phyloP scores from a whole-genome alignment of 2,797 vertebrate species.

The Poecilia velifera region DNA sequence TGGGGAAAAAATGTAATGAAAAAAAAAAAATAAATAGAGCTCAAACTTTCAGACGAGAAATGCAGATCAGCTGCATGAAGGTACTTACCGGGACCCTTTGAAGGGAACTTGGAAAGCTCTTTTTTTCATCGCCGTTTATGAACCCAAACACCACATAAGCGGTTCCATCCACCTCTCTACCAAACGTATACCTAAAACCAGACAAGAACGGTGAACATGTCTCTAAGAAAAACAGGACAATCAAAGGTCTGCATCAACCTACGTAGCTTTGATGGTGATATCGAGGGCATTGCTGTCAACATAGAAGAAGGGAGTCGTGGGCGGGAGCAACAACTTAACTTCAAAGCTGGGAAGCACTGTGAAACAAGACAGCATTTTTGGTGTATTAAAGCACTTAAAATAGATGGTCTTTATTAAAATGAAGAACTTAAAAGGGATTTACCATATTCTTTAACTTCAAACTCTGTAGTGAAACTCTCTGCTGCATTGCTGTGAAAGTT shows the following conservation, averaged over 20 bases:
- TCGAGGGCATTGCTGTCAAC: constrained; percentile 52
- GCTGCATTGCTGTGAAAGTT: constrained; percentile 74
- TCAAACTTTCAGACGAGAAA: not conserved
- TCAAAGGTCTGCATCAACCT: constrained; percentile 22
- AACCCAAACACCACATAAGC: constrained; percentile 75
- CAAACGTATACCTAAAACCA: constrained; percentile 72
- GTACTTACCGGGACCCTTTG: constrained; percentile 59
- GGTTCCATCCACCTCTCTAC: constrained; percentile 59
- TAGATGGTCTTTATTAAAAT: not conserved
- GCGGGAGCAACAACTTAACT: constrained; percentile 59
- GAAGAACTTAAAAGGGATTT: not conserved
- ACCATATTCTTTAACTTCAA: constrained; percentile 93
- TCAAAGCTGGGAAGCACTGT: constrained; percentile 81
- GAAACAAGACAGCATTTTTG: constrained; percentile 12
- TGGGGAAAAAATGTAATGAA: not conserved
- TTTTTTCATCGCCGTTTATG: constrained; percentile 42
- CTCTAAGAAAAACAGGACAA: not conserved
- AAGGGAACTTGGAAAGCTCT: constrained; percentile 57
- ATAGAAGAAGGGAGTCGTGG: constrained; percentile 59
- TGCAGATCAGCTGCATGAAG: not conserved
- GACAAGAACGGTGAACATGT: not conserved
- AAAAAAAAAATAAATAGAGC: not conserved
- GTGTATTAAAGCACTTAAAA: not conserved
- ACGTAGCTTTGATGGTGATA: constrained; percentile 70
- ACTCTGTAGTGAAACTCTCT: constrained; percentile 76